Evolutionary conservation across 2,888 invertebrate species (phyloP).

Genomic region (Atethmia centrago): DNA sequence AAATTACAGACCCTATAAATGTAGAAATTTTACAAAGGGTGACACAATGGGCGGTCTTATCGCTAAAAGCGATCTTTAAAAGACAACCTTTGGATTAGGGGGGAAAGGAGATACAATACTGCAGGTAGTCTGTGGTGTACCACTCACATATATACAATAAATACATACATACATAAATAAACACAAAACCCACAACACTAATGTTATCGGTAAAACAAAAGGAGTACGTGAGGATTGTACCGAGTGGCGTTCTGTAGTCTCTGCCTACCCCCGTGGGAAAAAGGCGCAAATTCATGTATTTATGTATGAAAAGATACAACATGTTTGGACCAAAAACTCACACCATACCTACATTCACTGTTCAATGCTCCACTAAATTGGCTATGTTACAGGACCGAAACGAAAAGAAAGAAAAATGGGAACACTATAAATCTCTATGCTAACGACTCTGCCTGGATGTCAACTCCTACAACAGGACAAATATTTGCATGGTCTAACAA

Average conservation of each 20-base stretch:
- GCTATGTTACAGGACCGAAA: not conserved
- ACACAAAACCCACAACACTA: not conserved
- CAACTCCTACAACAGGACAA: constrained; percentile 17
- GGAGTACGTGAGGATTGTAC: not conserved
- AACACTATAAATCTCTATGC: constrained; percentile 15
- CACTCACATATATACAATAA: too few relatives aligned
- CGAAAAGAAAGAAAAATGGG: not conserved
- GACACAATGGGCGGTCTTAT: too few relatives aligned
- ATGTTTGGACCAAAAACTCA: not conserved
- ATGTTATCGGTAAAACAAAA: not conserved
- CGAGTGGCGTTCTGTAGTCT: not conserved
- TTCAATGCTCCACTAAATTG: not conserved
- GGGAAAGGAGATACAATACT: too few relatives aligned
- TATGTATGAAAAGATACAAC: not conserved
- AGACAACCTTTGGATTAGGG: too few relatives aligned
- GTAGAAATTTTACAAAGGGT: too few relatives aligned
- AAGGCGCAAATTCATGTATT: too few relatives aligned
- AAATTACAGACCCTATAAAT: too few relatives aligned
- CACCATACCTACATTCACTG: not conserved
- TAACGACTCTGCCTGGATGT: constrained; percentile 17
- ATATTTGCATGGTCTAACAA: constrained; percentile 49
- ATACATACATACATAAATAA: too few relatives aligned
- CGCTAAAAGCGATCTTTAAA: too few relatives aligned
- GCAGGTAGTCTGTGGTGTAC: too few relatives aligned
- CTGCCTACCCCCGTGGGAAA: not conserved